A percentile compares a stretch with the other conserved stretches of the same genome.
Conservation (phyloP, 2,797 vertebrate species). For the Corythornis leucogaster region DNA sequence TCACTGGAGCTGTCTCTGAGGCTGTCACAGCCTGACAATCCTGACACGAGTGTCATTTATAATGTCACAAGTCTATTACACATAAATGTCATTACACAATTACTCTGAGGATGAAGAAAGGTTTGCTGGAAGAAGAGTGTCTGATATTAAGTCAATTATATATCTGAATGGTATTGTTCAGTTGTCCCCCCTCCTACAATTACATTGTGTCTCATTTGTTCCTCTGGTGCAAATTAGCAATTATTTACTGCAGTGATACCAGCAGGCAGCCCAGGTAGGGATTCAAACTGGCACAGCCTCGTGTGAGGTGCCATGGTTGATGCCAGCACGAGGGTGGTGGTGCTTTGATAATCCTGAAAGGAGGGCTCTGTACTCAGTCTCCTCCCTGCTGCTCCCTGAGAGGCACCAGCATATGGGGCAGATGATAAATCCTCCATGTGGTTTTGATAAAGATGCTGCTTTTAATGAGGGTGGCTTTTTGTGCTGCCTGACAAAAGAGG, state of each 20-base stretch:
- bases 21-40: slow-evolving; percentile 77
- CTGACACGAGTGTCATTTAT: slow-evolving; percentile 80
- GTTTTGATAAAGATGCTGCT: slow-evolving; percentile 14
- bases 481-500: neutral
- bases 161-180: slow-evolving; percentile 60
- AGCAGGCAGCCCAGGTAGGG: slow-evolving; percentile 32
- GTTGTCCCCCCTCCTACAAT: slow-evolving; percentile 53
- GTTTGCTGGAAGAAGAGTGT: slow-evolving; percentile 24
- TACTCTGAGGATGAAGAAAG: slow-evolving; percentile 62
- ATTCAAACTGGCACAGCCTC: neutral
- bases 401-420: neutral
- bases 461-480: slow-evolving; percentile 15
- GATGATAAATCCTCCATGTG: neutral
- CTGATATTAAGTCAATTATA: slow-evolving; percentile 69
- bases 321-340: neutral
- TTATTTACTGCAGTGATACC: slow-evolving; percentile 63
- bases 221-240: slow-evolving; percentile 70
- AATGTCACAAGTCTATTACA: slow-evolving; percentile 81
- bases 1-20: slow-evolving; percentile 74
- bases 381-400: neutral
- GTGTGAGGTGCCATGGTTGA: neutral
- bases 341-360: neutral
- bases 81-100: slow-evolving; percentile 81
- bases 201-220: slow-evolving; percentile 62
- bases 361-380: neutral